A percentile compares a stretch with the other conserved stretches of the same genome.
Evolutionary conservation across 2,888 invertebrate species (phyloP).

Genomic region (Drosophila phalerata): DNA sequence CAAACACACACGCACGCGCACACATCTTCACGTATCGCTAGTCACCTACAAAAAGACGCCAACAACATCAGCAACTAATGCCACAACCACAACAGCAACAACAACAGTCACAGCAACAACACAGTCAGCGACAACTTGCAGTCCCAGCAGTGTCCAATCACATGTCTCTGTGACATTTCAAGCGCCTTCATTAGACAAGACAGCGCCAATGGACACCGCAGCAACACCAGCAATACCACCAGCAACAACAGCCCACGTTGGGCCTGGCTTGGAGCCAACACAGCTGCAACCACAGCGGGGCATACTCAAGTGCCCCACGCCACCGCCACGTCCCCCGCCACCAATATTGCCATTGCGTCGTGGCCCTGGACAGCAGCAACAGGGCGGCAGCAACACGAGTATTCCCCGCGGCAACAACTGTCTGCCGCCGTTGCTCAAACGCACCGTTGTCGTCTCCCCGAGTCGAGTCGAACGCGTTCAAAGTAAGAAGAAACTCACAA

Average conservation of each 20-base stretch:
- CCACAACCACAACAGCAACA: conserved; percentile 45
- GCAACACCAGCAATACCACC: conserved; percentile 26
- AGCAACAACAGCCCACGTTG: conserved; percentile 51
- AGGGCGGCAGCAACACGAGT: conserved; percentile 25
- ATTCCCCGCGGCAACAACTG: conserved; percentile 41
- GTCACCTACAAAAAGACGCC: conserved; percentile 94
- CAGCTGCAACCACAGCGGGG: conserved; percentile 54
- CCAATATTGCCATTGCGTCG: conserved; percentile 61
- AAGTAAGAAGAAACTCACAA: conserved; percentile 79
- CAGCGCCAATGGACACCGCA: conserved; percentile 38
- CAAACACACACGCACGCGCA: conserved; percentile 65
- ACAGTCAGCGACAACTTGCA: conserved; percentile 35
- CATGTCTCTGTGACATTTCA: conserved; percentile 81
- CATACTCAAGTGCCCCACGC: conserved; percentile 74
- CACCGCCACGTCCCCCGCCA: conserved; percentile 78
- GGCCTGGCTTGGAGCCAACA: conserved; percentile 52
- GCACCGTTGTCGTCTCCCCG: conserved; percentile 63
- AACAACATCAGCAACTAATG: conserved; percentile 45
- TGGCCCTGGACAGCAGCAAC: conserved; percentile 59
- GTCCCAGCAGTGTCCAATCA: conserved; percentile 72
- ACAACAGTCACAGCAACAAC: conserved; percentile 33
- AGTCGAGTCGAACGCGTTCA: conserved; percentile 75
- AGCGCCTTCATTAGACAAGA: conserved; percentile 73
- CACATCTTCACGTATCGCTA: conserved; percentile 85
- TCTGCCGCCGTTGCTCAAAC: conserved; percentile 65